Percentiles rank a stretch among this genome's conserved stretches.
phyloP scores from a whole-genome alignment of 2,113 vertebrate species.

The Oriolus oriolus region DNA sequence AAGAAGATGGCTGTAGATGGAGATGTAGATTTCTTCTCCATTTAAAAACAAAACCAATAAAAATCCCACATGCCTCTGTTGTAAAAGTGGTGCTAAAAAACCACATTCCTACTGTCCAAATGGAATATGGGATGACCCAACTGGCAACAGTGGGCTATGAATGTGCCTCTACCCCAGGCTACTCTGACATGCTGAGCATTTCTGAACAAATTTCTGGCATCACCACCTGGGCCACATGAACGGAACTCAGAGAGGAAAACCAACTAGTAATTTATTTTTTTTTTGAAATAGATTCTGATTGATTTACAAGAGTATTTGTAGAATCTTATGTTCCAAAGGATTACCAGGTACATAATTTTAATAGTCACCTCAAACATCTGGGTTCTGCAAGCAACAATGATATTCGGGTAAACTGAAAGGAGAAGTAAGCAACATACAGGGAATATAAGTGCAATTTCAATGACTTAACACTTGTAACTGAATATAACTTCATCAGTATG shows the following conservation, averaged over 20 bases:
- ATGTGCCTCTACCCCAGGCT: neutral
- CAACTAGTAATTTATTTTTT: accelerated
- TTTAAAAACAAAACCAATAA: neutral
- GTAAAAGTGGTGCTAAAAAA: neutral
- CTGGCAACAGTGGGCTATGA: neutral
- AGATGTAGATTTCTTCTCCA: neutral
- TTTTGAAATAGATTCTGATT: neutral
- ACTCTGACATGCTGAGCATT: neutral
- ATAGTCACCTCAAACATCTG: neutral
- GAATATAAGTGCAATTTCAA: neutral
- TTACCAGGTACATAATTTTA: neutral
- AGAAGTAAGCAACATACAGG: neutral
- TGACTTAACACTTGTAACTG: neutral
- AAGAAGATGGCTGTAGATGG: neutral
- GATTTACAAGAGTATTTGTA: neutral
- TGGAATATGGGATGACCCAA: neutral
- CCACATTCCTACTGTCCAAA: neutral
- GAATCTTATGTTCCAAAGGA: neutral
- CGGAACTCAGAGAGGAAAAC: neutral
- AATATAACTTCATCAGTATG: neutral
- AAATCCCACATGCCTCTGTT: neutral
- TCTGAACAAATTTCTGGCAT: neutral
- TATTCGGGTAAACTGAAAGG: neutral
- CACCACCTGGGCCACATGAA: neutral
- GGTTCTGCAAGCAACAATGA: neutral